Evolutionary conservation across 1,140 invertebrate species (phyloP).

Genomic region (Nomia melanderi): DNA sequence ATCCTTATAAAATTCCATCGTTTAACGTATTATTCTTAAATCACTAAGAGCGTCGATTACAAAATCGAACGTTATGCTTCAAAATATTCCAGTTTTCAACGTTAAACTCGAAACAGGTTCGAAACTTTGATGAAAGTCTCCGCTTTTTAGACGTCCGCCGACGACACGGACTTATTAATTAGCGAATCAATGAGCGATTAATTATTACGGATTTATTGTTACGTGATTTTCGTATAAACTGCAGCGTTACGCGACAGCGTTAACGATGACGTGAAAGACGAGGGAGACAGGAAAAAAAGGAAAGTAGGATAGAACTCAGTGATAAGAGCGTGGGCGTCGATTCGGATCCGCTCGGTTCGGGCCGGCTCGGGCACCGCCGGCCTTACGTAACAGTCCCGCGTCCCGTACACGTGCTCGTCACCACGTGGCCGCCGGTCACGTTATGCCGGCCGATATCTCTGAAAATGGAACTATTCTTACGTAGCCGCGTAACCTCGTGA

Average conservation of each 20-base stretch:
- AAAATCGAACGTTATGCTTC: too few species aligned
- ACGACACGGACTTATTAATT: too few species aligned
- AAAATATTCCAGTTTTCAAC: too few species aligned
- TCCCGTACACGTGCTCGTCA: conserved; percentile 48
- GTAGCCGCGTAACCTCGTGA: conserved; percentile 22
- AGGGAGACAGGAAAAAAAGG: neutral
- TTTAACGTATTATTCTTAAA: too few species aligned
- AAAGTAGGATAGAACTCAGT: neutral
- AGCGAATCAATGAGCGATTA: too few species aligned
- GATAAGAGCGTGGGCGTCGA: neutral
- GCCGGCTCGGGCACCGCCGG: neutral
- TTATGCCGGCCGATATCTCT: conserved; percentile 35
- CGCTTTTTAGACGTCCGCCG: too few species aligned
- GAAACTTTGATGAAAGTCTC: too few species aligned
- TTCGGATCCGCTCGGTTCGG: conserved; percentile 1
- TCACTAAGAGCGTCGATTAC: too few species aligned
- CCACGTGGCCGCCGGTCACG: conserved; percentile 56
- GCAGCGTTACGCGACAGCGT: neutral
- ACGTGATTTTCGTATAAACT: too few species aligned
- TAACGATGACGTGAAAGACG: neutral
- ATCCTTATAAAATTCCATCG: too few species aligned
- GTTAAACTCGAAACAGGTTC: too few species aligned
- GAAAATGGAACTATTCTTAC: conserved; percentile 40
- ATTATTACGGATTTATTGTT: too few species aligned
- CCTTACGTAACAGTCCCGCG: conserved; percentile 51